Percentiles rank a stretch among this genome's conserved stretches.
Conservation (phyloP, 2,888 invertebrate species). For the Callyntrura guangdongensis region DNA sequence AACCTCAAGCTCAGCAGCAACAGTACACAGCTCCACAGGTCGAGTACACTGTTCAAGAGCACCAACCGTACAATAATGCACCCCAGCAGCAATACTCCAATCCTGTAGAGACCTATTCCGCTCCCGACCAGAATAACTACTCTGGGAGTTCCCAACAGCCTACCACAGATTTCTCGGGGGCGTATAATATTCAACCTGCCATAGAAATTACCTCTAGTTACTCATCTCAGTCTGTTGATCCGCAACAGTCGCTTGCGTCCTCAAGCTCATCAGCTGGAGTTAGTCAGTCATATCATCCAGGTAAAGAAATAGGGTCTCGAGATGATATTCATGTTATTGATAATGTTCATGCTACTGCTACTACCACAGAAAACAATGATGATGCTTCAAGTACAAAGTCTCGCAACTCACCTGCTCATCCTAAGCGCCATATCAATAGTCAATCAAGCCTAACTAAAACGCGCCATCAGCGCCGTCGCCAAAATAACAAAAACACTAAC, state of each 20-base stretch:
- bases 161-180: slow-evolving; percentile 69
- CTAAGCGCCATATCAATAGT: slow-evolving; percentile 72
- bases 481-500: slow-evolving; percentile 66
- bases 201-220: slow-evolving; percentile 80
- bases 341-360: slow-evolving; percentile 46
- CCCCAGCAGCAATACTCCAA: slow-evolving; percentile 75
- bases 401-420: slow-evolving; percentile 58
- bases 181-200: slow-evolving; percentile 79
- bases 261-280: slow-evolving; percentile 70
- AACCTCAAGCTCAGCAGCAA: slow-evolving; percentile 43
- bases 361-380: slow-evolving; percentile 45
- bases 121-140: slow-evolving; percentile 63
- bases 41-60: slow-evolving; percentile 70
- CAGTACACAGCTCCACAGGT: slow-evolving; percentile 68
- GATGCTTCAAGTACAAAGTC: slow-evolving; percentile 36
- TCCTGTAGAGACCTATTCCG: slow-evolving; percentile 64
- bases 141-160: slow-evolving; percentile 51
- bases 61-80: slow-evolving; percentile 54
- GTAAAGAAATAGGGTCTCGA: slow-evolving; percentile 64
- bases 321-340: slow-evolving; percentile 52
- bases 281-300: slow-evolving; percentile 78
- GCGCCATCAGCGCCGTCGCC: slow-evolving; percentile 60
- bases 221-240: slow-evolving; percentile 67
- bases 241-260: slow-evolving; percentile 72
- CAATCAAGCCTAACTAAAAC: slow-evolving; percentile 38